phyloP scores from a whole-genome alignment of 2,797 vertebrate species.

The Margarornis squamiger region DNA sequence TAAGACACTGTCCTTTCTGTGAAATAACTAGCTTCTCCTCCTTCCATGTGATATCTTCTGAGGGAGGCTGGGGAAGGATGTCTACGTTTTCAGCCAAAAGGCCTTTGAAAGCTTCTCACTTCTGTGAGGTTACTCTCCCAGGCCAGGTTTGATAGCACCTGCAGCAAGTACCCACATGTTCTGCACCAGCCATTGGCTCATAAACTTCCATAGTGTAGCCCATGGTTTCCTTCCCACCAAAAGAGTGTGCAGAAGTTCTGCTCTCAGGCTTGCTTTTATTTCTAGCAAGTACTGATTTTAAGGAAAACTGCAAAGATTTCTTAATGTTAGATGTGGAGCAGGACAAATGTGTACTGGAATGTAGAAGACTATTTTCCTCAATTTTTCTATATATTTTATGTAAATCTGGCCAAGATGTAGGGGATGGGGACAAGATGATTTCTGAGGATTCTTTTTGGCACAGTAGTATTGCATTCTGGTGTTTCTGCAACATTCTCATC shows the following conservation, averaged over 20 bases:
- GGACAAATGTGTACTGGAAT: background rate
- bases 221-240: background rate
- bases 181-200: background rate
- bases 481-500: background rate
- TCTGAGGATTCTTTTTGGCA: background rate
- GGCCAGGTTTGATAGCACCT: background rate
- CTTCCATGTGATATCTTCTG: background rate
- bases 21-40: background rate
- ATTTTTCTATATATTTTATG: background rate
- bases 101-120: background rate
- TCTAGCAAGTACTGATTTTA: background rate
- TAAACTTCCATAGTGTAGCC: background rate
- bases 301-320: background rate
- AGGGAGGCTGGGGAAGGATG: background rate
- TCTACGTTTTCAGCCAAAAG: background rate
- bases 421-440: background rate
- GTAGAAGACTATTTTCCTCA: background rate
- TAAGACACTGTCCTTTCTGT: constrained; percentile 68
- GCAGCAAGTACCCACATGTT: background rate
- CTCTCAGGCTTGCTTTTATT: background rate
- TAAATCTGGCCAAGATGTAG: background rate
- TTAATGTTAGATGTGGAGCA: background rate
- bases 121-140: background rate
- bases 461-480: background rate
- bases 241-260: background rate